Base-by-base conservation (phyloP, 37 sponge, comb jelly and placozoan genomes). In the Ephydatia muelleri region DNA sequence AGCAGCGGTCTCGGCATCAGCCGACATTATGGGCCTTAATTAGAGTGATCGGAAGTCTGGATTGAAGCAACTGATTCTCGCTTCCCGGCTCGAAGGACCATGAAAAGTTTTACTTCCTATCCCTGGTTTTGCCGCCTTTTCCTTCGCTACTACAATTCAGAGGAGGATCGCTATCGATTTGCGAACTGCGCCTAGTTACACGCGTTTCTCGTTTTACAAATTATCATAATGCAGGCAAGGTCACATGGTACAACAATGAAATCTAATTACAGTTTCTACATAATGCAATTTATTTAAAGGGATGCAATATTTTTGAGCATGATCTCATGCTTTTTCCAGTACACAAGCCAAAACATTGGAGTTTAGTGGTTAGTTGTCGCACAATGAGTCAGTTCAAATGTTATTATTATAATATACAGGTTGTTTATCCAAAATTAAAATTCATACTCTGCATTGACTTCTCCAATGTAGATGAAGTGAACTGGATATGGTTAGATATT, bases 1-100 rank as follows among this genome's bases (percentile, higher is more conserved):
- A 49, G 66, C 80, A 6, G 64, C 35, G 33, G 57, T 57, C 57
- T 57, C 57, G 16, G 57, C 66, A 23, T 65, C 35, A 8, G 0
- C 80, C 64, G 30, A 28, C 38, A 36, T 64, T 22, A 21, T 79
- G 76, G 76, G 76, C 76, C 19, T 38, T 36, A 75, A 75, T 75
- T 75, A 75, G 76, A 75, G 37, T 13, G 37, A 32, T 71, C 72
- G 11, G 29, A 33, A 30, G 14, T 33, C 72, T 33, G 11, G 72
- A 71, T 12, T 9, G 30, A 71, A 71, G 32, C 30, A 11, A 33
- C 32, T 34, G 72, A 30, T 71, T 30, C 32, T 34, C 14, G 32
- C 30, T 34, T 37, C 57, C 80, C 67, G 80, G 80, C 80, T 79
- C 80, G 80, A 79, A 79, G 80, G 80, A 79, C 80, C 80, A 79